These are phyloP conservation scores for Heteractis magnifica DNA, from an alignment of 92 coral and sea anemone species.

Conservation along the genomic window DNA sequence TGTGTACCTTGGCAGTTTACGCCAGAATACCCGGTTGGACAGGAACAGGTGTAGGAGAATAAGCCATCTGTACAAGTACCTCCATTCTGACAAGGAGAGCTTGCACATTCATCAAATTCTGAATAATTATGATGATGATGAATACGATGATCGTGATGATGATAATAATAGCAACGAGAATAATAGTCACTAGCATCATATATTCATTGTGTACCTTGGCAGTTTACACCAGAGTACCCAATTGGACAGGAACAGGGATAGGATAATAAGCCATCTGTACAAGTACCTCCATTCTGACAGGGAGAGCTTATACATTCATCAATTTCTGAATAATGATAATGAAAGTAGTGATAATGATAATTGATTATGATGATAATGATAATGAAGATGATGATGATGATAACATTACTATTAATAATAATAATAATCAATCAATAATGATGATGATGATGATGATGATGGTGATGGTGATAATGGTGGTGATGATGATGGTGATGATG, in stretches of 20 bases:
- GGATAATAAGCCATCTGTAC: neutral
- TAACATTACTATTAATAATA: no score
- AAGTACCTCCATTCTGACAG: constrained; percentile 1
- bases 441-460: no score
- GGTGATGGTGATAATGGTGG: no score
- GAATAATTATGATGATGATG: neutral
- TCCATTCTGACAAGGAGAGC: constrained; percentile 13
- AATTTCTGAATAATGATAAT: neutral
- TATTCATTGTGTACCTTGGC: neutral
- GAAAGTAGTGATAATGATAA: no score
- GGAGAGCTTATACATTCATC: neutral
- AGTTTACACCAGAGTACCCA: neutral
- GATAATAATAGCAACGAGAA: no score
- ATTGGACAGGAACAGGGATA: neutral
- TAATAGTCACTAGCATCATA: no score
- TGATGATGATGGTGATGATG: no score
- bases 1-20: constrained; percentile 16
- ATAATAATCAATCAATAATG: no score
- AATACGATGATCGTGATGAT: neutral
- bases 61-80: constrained; percentile 13
- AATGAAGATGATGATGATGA: no score
- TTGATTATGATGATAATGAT: no score
- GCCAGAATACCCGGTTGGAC: constrained; percentile 5
- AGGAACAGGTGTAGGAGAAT: constrained; percentile 5
- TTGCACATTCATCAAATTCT: constrained; percentile 5